Evolutionary conservation across 2,888 invertebrate genomes (phyloP), one percentile per base, ranked within the genome.

Genomic region (Lomographa bimaculata): DNA sequence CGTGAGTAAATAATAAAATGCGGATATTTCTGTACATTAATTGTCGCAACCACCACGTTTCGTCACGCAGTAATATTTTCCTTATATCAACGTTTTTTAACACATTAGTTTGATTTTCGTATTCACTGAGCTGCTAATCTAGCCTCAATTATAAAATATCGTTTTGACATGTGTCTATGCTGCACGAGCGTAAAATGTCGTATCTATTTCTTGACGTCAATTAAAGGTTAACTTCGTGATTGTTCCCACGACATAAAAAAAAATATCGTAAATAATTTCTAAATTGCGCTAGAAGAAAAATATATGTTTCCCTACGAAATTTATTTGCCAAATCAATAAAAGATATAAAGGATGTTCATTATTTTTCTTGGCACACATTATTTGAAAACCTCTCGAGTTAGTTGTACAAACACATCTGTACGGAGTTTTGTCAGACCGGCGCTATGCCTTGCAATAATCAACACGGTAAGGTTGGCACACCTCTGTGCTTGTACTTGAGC

Each of bases 351-450:
- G 41, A 45, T 34, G 33, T 21, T 34, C 25, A 61, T 57, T 69
- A 62, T 70, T 68, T 52, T 66, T 55, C 53, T 63, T 55, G 51
- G 46, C 49, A 52, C 59, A 65, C 32, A 47, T 40, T 70, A 47
- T 70, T 70, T 70, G 61, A 60, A 64, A 60, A 60, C 64, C 58
- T 60, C 69, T 70, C 56, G 41, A 60, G 44, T 45, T 33, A 54
- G 38, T 50, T 60, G 46, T 46, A 29, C 50, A 66, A 70, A 69
- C 35, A 68, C 33, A 50, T 43, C 50, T 56, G 55, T 46, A 23
- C 9, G 28, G 28, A 46, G 44, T 46, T 49, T 39, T 33, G 28
- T 32, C 39, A 46, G 18, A 46, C 44, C 46, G 49, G 46, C 46
- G 46, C 48, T 46, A 21, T 28, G 46, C 42, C 39, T 29, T 43